Evolutionary conservation across 1,140 invertebrate species (phyloP), one percentile per base, ranked within the genome.

Genomic region (Drosophila persimilis): DNA sequence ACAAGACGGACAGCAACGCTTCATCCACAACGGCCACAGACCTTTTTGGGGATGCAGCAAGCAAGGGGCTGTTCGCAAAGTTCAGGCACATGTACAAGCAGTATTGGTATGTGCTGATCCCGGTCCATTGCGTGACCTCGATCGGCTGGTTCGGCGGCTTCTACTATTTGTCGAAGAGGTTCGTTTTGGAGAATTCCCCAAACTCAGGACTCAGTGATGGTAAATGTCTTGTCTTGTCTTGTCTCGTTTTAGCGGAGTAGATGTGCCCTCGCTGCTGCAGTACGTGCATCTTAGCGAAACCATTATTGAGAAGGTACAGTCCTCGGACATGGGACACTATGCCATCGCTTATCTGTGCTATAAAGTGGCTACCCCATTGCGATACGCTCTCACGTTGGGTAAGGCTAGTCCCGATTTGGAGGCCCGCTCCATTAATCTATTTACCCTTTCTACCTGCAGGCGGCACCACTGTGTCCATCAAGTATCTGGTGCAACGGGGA

Each of bases 31-130:
- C 88, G 6, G 62, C 79, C 2, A 73, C 20, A 24, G 89, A 90
- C 29, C 66, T 91, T 3, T 91, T 91, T 22, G 90, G 89, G 17
- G 90, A 90, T 2, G 65, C 90, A 6, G 88, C 90, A 0, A 91
- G 90, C 22, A 81, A 86, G 74, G 86, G 86, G 5, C 66, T 98
- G 9, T 95, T 97, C 89, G 94, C 97, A 83, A 95, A 94, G 81
- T 98, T 99, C 92, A 99, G 98, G 92, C 93, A 95, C 85, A 96
- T 98, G 94, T 96, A 97, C 84, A 96, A 95, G 91, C 95, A 98
- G 90, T 98, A 99, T 92, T 99, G 98, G 96, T 98, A 98, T 92
- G 95, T 99, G 60, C 90, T 98, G 39, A 92, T 99, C 59, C 97
- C 97, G 31, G 97, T 99, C 1, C 98, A 99, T 92, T 78, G 97